Conservation (phyloP, 64 coral and sea anemone species). For the Actinia tenebrosa region DNA sequence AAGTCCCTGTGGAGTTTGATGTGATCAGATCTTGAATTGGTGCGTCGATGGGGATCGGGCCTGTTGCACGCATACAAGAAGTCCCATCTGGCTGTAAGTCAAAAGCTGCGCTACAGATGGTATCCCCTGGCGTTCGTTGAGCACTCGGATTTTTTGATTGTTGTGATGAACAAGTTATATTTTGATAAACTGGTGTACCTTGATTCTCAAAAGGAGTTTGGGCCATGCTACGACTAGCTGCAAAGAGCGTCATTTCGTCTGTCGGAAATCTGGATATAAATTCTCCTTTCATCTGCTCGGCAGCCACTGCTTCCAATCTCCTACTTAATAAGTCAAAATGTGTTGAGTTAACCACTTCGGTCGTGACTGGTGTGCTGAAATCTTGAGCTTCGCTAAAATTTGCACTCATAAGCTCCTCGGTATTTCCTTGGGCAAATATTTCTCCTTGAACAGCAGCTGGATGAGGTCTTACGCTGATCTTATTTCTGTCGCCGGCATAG, state of each 20-base stretch:
- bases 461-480: not conserved
- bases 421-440: not conserved
- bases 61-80: not conserved
- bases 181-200: conserved; percentile 23
- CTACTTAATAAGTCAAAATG: conserved; percentile 30
- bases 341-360: not conserved
- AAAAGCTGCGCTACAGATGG: not conserved
- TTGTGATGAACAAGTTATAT: conserved; percentile 10
- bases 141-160: conserved; percentile 33
- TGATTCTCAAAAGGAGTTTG: not conserved
- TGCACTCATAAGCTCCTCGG: not conserved
- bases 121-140: conserved; percentile 25
- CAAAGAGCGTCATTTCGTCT: conserved; percentile 25
- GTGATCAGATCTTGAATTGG: not conserved
- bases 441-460: not conserved
- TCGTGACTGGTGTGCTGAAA: not conserved
- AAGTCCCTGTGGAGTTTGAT: not conserved
- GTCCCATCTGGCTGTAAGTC: not conserved
- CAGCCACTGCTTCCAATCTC: conserved; percentile 50
- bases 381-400: not conserved
- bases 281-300: conserved; percentile 33
- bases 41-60: not conserved
- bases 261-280: conserved; percentile 3
- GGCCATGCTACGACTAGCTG: not conserved
- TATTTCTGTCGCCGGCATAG: not conserved